Percentiles rank a stretch among this genome's conserved stretches.
Conservation (phyloP, 53 echinoderm and acorn worm genomes). For the Apostichopus leukothele region DNA sequence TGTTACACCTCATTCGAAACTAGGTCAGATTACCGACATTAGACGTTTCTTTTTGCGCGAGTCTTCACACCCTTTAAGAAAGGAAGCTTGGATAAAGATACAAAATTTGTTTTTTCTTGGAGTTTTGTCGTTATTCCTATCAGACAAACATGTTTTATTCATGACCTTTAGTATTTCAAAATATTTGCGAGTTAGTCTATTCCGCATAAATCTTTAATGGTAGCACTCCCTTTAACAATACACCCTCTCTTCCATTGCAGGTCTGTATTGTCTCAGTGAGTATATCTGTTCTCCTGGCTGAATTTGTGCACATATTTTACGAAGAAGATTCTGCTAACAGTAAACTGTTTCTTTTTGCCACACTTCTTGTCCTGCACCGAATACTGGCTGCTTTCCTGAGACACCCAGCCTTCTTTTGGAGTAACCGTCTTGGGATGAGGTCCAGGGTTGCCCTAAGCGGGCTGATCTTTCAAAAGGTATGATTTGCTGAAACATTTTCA, state of each 20-base stretch:
- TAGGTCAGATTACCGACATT: too few species aligned
- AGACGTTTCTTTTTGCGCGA: too few species aligned
- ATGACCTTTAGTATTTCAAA: too few species aligned
- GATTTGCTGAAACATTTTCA: background rate
- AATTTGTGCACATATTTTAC: constrained; percentile 62
- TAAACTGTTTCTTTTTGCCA: constrained; percentile 67
- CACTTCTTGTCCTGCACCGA: constrained; percentile 39
- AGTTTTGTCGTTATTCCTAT: too few species aligned
- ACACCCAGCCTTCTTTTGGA: constrained; percentile 64
- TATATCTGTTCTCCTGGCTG: constrained; percentile 59
- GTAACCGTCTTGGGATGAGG: constrained; percentile 56
- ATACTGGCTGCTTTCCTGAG: constrained; percentile 25
- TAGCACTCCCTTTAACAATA: too few species aligned
- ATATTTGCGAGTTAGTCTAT: too few species aligned
- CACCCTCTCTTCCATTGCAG: constrained; percentile 10
- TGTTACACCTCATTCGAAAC: too few species aligned
- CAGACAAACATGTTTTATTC: too few species aligned
- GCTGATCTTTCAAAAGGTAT: constrained; percentile 73
- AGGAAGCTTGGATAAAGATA: too few species aligned
- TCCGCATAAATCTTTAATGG: too few species aligned
- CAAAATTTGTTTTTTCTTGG: too few species aligned
- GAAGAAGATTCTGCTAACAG: constrained; percentile 43
- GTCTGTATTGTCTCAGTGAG: constrained; percentile 51
- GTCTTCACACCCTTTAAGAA: too few species aligned
- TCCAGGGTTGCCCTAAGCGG: constrained; percentile 57